A percentile compares a stretch with the other conserved stretches of the same genome.
Evolutionary conservation across 2,797 vertebrate genomes (phyloP).

Genomic region (Myiotriccus ornatus): DNA sequence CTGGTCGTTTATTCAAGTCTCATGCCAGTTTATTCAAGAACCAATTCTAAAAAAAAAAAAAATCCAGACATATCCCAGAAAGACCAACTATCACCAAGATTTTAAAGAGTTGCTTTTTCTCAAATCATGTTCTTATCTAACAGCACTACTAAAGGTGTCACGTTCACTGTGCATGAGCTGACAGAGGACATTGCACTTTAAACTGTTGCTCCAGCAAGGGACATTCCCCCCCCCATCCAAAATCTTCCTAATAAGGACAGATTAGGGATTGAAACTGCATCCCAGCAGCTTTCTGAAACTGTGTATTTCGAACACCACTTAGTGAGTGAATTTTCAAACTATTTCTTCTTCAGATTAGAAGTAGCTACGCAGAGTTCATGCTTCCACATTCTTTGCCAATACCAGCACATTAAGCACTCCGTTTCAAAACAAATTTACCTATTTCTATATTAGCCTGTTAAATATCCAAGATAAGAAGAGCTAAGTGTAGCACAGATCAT

Average conservation of each 20-base stretch:
- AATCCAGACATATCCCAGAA: background rate
- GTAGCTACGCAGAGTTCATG: background rate
- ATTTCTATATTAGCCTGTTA: background rate
- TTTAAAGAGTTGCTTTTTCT: background rate
- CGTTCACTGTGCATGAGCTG: accelerated
- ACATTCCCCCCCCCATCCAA: background rate
- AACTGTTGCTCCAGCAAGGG: background rate
- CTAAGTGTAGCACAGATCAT: background rate
- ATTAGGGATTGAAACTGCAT: background rate
- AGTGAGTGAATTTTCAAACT: background rate
- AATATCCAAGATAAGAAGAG: background rate
- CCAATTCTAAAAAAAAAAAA: background rate
- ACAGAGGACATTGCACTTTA: background rate
- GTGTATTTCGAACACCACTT: background rate
- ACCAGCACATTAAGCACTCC: background rate
- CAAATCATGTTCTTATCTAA: background rate
- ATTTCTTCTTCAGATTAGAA: background rate
- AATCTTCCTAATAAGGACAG: background rate
- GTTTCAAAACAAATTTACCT: background rate
- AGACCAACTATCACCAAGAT: background rate
- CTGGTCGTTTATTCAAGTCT: background rate
- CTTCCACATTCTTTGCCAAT: background rate
- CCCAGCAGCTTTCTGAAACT: background rate
- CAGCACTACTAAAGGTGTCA: background rate
- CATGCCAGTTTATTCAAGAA: background rate